Conservation (phyloP, 2,888 invertebrate species). For the Rhogogaster chlorosoma region DNA sequence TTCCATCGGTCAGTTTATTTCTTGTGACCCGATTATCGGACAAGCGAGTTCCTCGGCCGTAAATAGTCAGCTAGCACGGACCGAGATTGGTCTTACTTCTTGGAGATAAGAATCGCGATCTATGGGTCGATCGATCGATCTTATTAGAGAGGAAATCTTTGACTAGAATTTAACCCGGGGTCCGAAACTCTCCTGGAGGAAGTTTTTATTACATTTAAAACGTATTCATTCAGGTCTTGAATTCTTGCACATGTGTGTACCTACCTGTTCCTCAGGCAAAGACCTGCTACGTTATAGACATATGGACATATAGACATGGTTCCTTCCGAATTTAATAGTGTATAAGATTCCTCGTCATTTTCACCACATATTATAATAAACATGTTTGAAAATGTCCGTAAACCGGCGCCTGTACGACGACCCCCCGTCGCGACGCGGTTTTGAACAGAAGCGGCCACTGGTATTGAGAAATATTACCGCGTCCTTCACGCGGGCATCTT, state of each 20-base stretch:
- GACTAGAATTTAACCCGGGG: constrained; percentile 8
- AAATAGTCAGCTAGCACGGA: constrained; percentile 5
- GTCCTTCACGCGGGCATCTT: constrained; percentile 37
- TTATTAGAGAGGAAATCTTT: constrained; percentile 10
- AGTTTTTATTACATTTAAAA: background rate
- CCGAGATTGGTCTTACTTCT: constrained; percentile 15
- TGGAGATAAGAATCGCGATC: background rate
- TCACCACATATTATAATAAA: background rate
- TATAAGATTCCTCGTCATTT: background rate
- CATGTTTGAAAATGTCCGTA: constrained; percentile 33
- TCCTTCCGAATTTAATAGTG: background rate
- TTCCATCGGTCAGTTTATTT: background rate
- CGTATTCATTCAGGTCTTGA: background rate
- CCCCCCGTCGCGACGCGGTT: constrained; percentile 24
- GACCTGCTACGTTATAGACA: background rate
- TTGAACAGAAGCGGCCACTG: constrained; percentile 47
- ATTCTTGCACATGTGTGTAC: background rate
- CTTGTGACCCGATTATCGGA: background rate
- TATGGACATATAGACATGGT: background rate
- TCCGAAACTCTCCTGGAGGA: background rate
- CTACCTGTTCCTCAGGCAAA: background rate
- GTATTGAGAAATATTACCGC: constrained; percentile 42
- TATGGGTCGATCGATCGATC: constrained; percentile 2
- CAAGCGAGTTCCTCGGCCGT: background rate
- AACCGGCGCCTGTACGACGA: constrained; percentile 36